phyloP scores from a whole-genome alignment of 2,113 vertebrate genomes.

The Ascaphus truei region DNA sequence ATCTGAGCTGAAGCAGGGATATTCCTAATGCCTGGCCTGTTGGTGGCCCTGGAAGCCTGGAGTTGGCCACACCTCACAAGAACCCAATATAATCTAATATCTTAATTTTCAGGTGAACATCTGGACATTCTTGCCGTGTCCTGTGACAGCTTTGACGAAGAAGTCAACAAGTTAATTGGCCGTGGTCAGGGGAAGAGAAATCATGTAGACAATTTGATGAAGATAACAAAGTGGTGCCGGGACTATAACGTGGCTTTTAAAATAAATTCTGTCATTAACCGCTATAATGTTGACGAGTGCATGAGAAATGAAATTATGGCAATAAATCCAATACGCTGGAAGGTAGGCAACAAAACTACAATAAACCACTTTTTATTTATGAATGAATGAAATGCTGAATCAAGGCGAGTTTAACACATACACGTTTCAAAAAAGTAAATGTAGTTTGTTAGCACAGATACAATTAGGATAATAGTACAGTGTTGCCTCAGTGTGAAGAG shows the following conservation, averaged over 20 bases:
- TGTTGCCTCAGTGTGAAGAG: too few species aligned
- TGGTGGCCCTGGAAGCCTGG: too few species aligned
- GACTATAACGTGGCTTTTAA: conserved; percentile 89
- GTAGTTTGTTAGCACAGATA: too few species aligned
- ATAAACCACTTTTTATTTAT: rapidly evolving
- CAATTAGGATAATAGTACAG: too few species aligned
- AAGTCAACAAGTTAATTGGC: conserved; percentile 82
- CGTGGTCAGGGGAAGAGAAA: conserved; percentile 81
- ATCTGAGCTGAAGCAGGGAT: too few species aligned
- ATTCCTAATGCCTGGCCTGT: too few species aligned
- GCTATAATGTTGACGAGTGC: conserved; percentile 84
- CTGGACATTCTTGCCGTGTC: conserved; percentile 92
- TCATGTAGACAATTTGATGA: conserved; percentile 79
- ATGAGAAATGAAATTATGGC: conserved; percentile 72
- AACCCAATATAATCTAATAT: too few species aligned
- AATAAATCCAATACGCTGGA: conserved; percentile 88
- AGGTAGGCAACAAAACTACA: conserved; percentile 52
- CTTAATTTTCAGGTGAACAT: conserved; percentile 72
- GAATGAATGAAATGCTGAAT: too few species aligned
- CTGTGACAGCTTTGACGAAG: conserved; percentile 89
- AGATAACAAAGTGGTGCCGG: conserved; percentile 75
- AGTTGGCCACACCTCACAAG: too few species aligned
- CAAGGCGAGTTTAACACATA: too few species aligned
- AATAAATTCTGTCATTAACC: conserved; percentile 91
- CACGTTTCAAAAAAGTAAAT: too few species aligned